phyloP scores from a whole-genome alignment of 2,797 vertebrate genomes.

The Stomatorhinus walkeri region DNA sequence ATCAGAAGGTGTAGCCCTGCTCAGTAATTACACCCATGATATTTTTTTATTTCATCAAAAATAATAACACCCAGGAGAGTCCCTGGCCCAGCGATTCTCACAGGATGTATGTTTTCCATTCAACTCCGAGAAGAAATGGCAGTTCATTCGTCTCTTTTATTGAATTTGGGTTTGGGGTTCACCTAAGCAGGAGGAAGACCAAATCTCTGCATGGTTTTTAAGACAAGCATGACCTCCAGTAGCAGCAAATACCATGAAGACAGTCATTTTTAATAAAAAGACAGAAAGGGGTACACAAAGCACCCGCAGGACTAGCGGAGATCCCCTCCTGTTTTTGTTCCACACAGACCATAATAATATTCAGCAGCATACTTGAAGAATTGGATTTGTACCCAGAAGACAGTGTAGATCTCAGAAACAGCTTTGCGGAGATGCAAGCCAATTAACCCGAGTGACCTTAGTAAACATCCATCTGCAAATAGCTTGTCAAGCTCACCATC shows the following conservation, averaged over 20 bases:
- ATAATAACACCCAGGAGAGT: background rate
- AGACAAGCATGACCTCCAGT: background rate
- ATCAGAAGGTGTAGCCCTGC: background rate
- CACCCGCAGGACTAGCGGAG: background rate
- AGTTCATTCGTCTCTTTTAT: background rate
- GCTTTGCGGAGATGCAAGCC: background rate
- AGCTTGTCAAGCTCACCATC: background rate
- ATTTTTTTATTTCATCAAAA: background rate
- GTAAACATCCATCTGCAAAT: background rate
- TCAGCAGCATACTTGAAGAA: background rate
- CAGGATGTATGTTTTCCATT: background rate
- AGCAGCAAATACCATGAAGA: background rate
- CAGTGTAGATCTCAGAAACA: background rate
- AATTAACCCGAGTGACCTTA: conserved; percentile 2
- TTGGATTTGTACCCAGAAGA: background rate
- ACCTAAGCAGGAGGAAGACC: background rate
- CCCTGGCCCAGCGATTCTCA: background rate
- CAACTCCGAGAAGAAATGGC: background rate
- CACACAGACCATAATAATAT: background rate
- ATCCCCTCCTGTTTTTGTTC: background rate
- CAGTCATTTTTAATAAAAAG: background rate
- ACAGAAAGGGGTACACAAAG: background rate
- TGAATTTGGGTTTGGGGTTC: background rate
- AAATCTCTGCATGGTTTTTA: background rate
- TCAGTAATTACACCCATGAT: background rate